Base-by-base conservation (phyloP, 2,113 vertebrate genomes). In the Salvelinus fontinalis region DNA sequence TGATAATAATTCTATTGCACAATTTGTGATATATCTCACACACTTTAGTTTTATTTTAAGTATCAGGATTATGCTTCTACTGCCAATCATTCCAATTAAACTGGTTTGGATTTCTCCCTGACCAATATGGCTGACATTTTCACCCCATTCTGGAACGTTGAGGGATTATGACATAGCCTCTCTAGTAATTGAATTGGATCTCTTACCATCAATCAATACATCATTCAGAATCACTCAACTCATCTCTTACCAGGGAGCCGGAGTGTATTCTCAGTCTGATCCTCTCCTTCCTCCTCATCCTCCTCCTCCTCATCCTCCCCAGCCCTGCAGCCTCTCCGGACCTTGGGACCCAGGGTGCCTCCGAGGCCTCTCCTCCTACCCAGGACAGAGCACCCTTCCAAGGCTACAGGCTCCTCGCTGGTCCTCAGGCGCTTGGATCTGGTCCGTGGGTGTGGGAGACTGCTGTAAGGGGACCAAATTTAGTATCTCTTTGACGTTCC, bases 391-490 rank as follows among this genome's bases (percentile, higher is more conserved):
- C 81, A 84, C 76, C 76, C 81, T 51, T 89, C 89, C 79, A 91
- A 1, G 80, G 81, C 84, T 78, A 92, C 88, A 3, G 92, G 78
- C 85, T 93, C 90, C 87, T 94, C 92, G 79, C 90, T 91, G 83
- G 94, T 92, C 92, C 95, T 95, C 88, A 95, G 93, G 77, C 93
- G 96, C 92, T 97, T 99, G 89, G 95, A 96, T 87, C 89, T 92
- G 89, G 95, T 95, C 82, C 93, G 94, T 72, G 86, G 88, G 27
- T 93, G 92, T 77, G 90, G 92, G 75, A 91, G 89, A 89, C 95
- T 96, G 76, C 78, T 78, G n/a, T 57, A 54, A 57, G 24, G 20
- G 39, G 67, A 1, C 5, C 2, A 20, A 5, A 29, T 18, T 62
- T 1, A 4, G 57, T 11, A n/a, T n/a, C 62, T 26, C 22, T 65